Percentiles rank a stretch among this genome's conserved stretches.
These are phyloP conservation scores for Tympanoctomys barrerae DNA, from an alignment of 2,797 vertebrate genomes.

Conservation along the genomic window DNA sequence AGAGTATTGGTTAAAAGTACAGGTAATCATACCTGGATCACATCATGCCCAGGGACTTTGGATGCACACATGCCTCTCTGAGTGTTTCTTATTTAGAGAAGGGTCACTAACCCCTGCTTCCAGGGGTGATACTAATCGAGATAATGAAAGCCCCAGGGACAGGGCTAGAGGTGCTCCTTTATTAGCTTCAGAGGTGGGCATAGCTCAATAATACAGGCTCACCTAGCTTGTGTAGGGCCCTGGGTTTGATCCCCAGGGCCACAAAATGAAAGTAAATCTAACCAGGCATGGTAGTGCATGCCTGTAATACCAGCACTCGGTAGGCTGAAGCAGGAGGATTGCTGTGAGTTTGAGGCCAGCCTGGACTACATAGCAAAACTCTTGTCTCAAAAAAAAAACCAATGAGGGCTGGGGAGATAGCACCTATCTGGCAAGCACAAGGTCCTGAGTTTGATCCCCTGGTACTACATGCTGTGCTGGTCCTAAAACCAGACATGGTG, in stretches of 20 bases:
- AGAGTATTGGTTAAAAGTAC: conserved; percentile 17
- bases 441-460: too few relatives aligned
- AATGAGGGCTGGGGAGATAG: too few relatives aligned
- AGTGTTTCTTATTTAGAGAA: conserved; percentile 20
- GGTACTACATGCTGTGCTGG: too few relatives aligned
- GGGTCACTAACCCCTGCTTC: background rate
- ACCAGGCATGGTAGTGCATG: background rate
- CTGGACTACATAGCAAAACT: too few relatives aligned
- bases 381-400: too few relatives aligned
- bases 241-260: background rate
- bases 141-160: background rate
- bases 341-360: too few relatives aligned
- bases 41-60: background rate
- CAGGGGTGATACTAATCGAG: background rate
- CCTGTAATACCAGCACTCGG: background rate
- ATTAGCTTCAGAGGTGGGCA: background rate
- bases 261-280: background rate
- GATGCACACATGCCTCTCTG: background rate
- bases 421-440: too few relatives aligned
- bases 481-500: too few relatives aligned
- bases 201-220: too few relatives aligned
- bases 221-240: background rate
- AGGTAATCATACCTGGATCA: conserved; percentile 10
- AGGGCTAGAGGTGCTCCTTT: background rate
- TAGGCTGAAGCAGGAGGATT: background rate